phyloP scores from a whole-genome alignment of 2,888 invertebrate genomes.

The Chesias legatella region DNA sequence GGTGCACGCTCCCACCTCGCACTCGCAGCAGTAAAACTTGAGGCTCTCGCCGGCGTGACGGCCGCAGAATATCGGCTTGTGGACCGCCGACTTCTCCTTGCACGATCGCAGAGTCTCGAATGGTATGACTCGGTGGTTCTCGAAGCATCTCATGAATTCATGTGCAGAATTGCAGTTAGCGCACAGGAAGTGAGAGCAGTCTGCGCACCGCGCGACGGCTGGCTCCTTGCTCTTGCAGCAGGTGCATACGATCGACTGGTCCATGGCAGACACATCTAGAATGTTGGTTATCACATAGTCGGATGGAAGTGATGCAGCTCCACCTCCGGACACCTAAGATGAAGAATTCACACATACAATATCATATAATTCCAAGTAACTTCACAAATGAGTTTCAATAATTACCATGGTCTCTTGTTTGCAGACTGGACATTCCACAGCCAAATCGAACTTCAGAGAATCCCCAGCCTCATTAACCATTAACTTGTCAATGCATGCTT shows the following conservation, averaged over 20 bases:
- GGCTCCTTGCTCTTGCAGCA: slow-evolving; percentile 97
- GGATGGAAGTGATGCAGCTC: slow-evolving; percentile 88
- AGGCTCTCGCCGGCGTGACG: slow-evolving; percentile 90
- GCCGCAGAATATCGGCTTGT: slow-evolving; percentile 93
- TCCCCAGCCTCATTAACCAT: slow-evolving; percentile 86
- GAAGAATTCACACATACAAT: slow-evolving; percentile 17
- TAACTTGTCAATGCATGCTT: slow-evolving; percentile 92
- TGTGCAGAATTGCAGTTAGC: slow-evolving; percentile 97
- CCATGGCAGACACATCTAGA: slow-evolving; percentile 89
- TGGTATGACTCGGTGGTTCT: slow-evolving; percentile 94
- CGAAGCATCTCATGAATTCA: slow-evolving; percentile 98
- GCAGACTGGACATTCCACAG: slow-evolving; percentile 89
- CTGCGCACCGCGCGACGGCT: slow-evolving; percentile 95
- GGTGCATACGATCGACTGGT: slow-evolving; percentile 89
- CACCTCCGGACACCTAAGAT: slow-evolving; percentile 84
- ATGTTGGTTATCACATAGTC: slow-evolving; percentile 94
- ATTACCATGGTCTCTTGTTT: slow-evolving; percentile 90
- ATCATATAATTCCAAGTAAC: slow-evolving; percentile 7
- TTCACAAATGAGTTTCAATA: slow-evolving; percentile 4
- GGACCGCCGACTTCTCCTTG: slow-evolving; percentile 90
- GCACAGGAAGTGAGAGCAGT: slow-evolving; percentile 96
- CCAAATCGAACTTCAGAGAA: slow-evolving; percentile 81
- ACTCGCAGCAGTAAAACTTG: slow-evolving; percentile 93
- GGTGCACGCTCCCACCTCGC: slow-evolving; percentile 92
- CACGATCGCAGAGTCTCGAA: slow-evolving; percentile 92